phyloP scores from a whole-genome alignment of 1,140 invertebrate species.

The Macrostomum lignano region DNA sequence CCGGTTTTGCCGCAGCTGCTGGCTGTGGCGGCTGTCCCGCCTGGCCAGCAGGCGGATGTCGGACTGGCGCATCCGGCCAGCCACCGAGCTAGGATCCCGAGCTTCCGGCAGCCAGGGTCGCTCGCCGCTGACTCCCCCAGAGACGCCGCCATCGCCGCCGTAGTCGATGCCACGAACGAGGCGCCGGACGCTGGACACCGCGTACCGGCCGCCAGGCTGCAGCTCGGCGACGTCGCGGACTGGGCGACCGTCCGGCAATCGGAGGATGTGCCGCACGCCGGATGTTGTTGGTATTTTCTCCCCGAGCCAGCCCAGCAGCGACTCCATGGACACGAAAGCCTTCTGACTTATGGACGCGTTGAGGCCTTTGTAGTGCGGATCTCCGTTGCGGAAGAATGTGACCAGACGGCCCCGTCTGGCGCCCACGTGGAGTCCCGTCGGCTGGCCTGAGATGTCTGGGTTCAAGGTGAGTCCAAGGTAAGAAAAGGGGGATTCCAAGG shows the following conservation, averaged over 20 bases:
- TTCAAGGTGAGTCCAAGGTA: no score
- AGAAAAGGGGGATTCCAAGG: no score
- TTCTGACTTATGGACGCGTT: conserved; percentile 58
- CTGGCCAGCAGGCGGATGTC: not conserved
- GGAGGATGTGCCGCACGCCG: conserved; percentile 43
- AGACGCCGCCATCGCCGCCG: conserved; percentile 8
- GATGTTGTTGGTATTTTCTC: conserved; percentile 15
- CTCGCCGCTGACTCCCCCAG: not conserved
- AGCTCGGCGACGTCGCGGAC: conserved; percentile 53
- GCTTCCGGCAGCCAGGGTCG: no score
- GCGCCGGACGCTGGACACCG: conserved; percentile 50
- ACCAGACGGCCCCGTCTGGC: conserved; percentile 32
- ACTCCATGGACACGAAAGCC: conserved; percentile 46
- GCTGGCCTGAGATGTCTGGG: no score
- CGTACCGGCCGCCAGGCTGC: conserved; percentile 58
- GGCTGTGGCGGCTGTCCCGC: not conserved
- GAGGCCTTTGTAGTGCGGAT: conserved; percentile 57
- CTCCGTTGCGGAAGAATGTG: conserved; percentile 68
- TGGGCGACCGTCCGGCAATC: conserved; percentile 47
- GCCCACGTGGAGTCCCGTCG: no score
- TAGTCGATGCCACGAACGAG: conserved; percentile 28
- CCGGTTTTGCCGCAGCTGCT: not conserved
- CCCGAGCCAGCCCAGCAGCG: conserved; percentile 39
- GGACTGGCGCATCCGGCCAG: conserved; percentile 7
- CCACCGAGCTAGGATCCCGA: not conserved